Evolutionary conservation across 1,140 invertebrate genomes (phyloP).

Genomic region (Pogonus chalceus): DNA sequence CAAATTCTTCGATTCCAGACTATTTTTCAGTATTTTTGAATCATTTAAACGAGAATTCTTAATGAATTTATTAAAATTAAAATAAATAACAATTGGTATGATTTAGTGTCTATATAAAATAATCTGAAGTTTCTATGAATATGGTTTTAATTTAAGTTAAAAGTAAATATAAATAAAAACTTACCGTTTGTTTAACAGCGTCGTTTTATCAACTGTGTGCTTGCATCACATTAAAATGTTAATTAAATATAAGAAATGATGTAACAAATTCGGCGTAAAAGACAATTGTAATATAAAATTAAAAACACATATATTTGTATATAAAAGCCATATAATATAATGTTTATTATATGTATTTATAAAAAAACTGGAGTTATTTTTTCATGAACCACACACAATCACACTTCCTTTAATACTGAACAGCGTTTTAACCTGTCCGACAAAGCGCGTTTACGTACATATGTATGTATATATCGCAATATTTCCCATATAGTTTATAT

Average conservation of each 20-base stretch:
- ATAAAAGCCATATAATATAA: neutral
- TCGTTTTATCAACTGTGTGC: neutral
- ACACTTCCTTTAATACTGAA: no score
- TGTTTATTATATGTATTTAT: neutral
- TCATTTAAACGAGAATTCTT: no score
- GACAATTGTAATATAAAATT: neutral
- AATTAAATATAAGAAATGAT: neutral
- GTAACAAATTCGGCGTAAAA: neutral
- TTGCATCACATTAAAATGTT: neutral
- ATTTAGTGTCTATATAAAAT: neutral
- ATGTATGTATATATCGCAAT: no score
- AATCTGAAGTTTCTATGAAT: neutral
- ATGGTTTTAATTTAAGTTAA: neutral
- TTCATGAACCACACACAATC: no score
- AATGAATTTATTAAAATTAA: neutral
- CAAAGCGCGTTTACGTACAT: no score
- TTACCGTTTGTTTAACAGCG: neutral
- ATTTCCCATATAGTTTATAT: no score
- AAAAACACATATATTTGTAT: neutral
- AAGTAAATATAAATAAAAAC: neutral
- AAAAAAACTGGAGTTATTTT: no score
- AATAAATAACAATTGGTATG: neutral
- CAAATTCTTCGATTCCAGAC: neutral
- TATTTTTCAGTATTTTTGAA: neutral
- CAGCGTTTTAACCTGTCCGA: no score